Evolutionary conservation across 2,113 vertebrate species (phyloP).

Genomic region (Garra rufa): DNA sequence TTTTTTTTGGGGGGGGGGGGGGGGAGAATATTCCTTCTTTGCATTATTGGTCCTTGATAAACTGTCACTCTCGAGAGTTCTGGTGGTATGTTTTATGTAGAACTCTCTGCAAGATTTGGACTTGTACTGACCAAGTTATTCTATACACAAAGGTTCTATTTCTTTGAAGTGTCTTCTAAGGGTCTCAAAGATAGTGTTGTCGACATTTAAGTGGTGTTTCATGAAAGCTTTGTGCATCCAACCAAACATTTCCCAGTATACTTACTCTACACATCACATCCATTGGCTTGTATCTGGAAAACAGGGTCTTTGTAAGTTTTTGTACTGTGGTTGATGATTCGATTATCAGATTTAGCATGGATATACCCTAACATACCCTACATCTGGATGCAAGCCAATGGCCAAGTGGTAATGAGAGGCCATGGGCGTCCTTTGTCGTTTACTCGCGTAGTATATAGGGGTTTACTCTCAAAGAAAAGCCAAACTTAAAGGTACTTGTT

Average conservation of each 20-base stretch:
- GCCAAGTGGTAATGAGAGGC: slow-evolving; percentile 35
- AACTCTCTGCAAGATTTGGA: slow-evolving; percentile 9
- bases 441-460: slow-evolving; percentile 56
- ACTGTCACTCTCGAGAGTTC: slow-evolving; percentile 5
- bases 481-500: slow-evolving; percentile 84
- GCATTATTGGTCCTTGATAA: slow-evolving; percentile 31
- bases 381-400: slow-evolving; percentile 37
- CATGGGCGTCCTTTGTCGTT: slow-evolving; percentile 47
- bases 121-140: slow-evolving; percentile 25
- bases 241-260: slow-evolving; percentile 58
- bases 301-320: slow-evolving; percentile 30
- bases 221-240: slow-evolving; percentile 59
- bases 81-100: slow-evolving; percentile 29
- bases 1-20: slow-evolving; percentile 1
- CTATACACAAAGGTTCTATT: slow-evolving; percentile 31
- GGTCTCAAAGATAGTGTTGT: slow-evolving; percentile 48
- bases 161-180: slow-evolving; percentile 42
- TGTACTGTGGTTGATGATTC: neutral
- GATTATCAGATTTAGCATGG: neutral
- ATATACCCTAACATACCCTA: neutral
- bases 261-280: slow-evolving; percentile 39
- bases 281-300: slow-evolving; percentile 26
- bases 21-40: slow-evolving; percentile 35
- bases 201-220: slow-evolving; percentile 48
- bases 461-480: slow-evolving; percentile 62